Evolutionary conservation across 2,888 invertebrate species (phyloP), one percentile per base, ranked within the genome.

Genomic region (Callosobruchus maculatus): DNA sequence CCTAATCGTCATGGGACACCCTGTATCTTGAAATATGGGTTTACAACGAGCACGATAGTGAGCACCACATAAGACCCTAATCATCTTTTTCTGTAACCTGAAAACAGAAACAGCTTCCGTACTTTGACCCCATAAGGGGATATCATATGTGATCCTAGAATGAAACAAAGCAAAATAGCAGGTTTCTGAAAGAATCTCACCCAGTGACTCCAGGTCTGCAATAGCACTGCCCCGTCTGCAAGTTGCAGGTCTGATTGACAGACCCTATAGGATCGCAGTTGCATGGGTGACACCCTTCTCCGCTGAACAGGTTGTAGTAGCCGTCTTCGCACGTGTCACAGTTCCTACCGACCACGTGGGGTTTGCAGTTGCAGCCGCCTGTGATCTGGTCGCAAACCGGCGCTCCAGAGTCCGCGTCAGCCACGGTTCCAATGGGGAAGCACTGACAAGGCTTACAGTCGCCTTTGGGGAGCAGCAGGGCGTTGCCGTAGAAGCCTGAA

Each of bases 381-480:
- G 94, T 93, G 0, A 94, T 90, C 76, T 94, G 94, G 81, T 96
- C 94, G 82, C 97, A 97, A 70, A 91, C 89, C 0, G 93, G 92
- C 30, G 92, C 92, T 20, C 92, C 94, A 81, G 90, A 93, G 5
- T 88, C 90, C 80, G 92, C 93, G 88, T 92, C 94, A 81, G 91
- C 88, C n/a, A 71, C 21, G 0, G 94, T 97, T 1, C 98, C 99
- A 0, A 93, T 90, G 0, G 92, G 91, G 84, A 95, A 94, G 85
- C 99, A 99, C 83, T 94, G 92, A 85, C 98, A 99, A 0, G 93
- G 91, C 80, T 93, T 93, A 83, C 97, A 97, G 82, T 98, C 95
- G 21, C 97, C 97, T 86, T 97, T 97, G 2, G 94, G 94, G 71
- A 94, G 90, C 1, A 95, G 94, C 26, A 98, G 87, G 0, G 99